These are phyloP conservation scores for Lithophane ornitopus DNA, from an alignment of 2,888 invertebrate species.

Conservation along the genomic window DNA sequence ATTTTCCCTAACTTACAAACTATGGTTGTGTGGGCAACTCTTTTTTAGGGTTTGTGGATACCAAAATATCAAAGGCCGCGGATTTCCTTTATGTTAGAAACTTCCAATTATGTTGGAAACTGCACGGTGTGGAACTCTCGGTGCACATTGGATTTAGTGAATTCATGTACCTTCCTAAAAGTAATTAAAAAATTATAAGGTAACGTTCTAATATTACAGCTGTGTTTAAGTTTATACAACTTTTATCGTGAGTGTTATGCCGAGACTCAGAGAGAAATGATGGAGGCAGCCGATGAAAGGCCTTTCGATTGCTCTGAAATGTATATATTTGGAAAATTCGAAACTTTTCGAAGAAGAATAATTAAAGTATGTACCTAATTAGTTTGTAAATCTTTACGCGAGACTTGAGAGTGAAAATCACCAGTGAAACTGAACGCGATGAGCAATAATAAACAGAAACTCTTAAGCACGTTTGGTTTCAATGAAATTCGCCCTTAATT, in stretches of 20 bases:
- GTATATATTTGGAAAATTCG: constrained; percentile 97
- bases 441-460: not conserved
- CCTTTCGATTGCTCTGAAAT: constrained; percentile 96
- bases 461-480: not conserved
- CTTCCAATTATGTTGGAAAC: not conserved
- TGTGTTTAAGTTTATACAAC: constrained; percentile 83
- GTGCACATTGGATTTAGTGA: not conserved
- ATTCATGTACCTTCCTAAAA: not conserved
- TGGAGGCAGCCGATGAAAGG: constrained; percentile 92
- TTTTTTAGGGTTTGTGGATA: too few species aligned
- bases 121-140: not conserved
- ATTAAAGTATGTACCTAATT: constrained; percentile 90
- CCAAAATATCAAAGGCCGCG: too few species aligned
- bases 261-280: constrained; percentile 93
- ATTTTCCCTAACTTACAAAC: too few species aligned
- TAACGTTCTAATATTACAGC: constrained; percentile 64
- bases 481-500: not conserved
- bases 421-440: not conserved
- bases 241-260: constrained; percentile 88
- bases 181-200: not conserved
- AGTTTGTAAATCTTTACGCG: not conserved
- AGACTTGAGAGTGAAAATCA: not conserved
- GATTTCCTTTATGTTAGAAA: not conserved
- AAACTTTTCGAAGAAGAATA: constrained; percentile 94
- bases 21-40: too few species aligned